Evolutionary conservation across 2,888 invertebrate species (phyloP), one percentile per base, ranked within the genome.

Genomic region (Coleophora flavipennella): DNA sequence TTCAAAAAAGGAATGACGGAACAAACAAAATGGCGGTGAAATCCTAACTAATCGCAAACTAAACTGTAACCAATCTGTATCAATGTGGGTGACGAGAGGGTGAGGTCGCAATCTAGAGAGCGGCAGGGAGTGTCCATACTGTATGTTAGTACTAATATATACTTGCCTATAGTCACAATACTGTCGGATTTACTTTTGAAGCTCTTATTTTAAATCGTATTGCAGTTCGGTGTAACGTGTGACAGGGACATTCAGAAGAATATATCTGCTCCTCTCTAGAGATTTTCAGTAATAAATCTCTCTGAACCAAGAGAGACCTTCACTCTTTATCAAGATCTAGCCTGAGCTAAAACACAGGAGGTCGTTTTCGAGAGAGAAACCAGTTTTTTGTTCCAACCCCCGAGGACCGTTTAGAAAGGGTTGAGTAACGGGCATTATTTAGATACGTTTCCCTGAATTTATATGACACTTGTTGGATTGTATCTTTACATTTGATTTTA

Each of bases 231-330:
- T 62, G 55, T 58, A 38, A 65, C 37, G 44, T 33, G 40, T 55
- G 59, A 58, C 61, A 55, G 59, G 53, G 55, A 57, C 57, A 53
- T 59, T 64, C 64, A 62, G 67, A 69, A 67, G 66, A 66, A 70
- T 69, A 67, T 67, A 74, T 74, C 61, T 57, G 57, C 56, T 53
- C 50, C 49, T 59, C 73, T 62, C 68, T 37, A 49, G 67, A 71
- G 74, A 66, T 66, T 67, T 59, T 42, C 44, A 55, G 73, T 55
- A 72, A 77, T 78, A 77, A 77, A 77, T 78, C 75, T 71, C 53
- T 57, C 53, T 65, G 59, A 66, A 73, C 68, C 73, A 62, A 59
- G 53, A 57, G 54, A 55, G 59, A 62, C 53, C 64, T 62, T 60
- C 59, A 51, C 59, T 57, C 63, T 67, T 58, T 48, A 49, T 51